Percentiles rank a stretch among this genome's conserved stretches.
Evolutionary conservation across 2,888 invertebrate genomes (phyloP).

Genomic region (Strigamia crassipes): DNA sequence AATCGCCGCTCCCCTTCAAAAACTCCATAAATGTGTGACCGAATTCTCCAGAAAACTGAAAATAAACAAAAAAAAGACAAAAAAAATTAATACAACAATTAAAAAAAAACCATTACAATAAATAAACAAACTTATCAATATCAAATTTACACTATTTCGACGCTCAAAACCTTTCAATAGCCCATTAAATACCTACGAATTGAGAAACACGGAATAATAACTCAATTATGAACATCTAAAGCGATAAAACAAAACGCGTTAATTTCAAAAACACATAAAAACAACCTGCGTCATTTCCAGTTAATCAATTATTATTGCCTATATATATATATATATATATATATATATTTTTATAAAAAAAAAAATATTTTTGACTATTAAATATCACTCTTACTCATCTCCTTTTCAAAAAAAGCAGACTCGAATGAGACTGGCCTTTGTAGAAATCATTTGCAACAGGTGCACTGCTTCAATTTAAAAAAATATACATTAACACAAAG

Average conservation of each 20-base stretch:
- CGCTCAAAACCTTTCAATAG: no score
- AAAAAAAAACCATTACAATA: background rate
- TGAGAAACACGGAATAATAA: no score
- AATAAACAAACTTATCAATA: background rate
- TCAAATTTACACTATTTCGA: no score
- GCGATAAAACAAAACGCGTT: no score
- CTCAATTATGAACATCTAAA: no score
- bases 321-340: no score
- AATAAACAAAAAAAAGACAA: conserved; percentile 41
- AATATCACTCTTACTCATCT: background rate
- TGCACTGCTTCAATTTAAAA: conserved; percentile 8
- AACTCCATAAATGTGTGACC: conserved; percentile 74
- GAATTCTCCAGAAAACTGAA: conserved; percentile 51
- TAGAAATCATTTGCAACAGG: conserved; percentile 31
- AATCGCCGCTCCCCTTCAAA: conserved; percentile 97
- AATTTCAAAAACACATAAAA: no score
- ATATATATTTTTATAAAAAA: background rate
- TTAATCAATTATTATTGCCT: no score
- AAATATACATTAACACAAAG: background rate
- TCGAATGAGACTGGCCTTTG: conserved; percentile 10
- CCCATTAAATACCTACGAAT: no score
- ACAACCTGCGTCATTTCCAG: no score
- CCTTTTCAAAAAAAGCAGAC: background rate
- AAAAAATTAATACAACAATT: background rate
- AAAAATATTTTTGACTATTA: background rate